phyloP scores from a whole-genome alignment of 2,797 vertebrate species.

The Macropus fuliginosus region DNA sequence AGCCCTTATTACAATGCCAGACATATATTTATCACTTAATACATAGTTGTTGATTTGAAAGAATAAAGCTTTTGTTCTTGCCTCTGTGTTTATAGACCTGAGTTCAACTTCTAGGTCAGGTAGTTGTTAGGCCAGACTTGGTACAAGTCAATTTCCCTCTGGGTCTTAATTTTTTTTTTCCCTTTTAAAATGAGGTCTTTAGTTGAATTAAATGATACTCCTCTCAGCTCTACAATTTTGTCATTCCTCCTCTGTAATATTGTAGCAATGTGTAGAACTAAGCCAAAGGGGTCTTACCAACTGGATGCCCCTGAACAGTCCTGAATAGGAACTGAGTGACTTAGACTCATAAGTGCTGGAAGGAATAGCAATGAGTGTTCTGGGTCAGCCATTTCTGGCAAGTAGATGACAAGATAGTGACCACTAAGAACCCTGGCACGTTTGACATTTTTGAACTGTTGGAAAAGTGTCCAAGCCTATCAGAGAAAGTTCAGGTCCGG shows the following conservation, averaged over 20 bases:
- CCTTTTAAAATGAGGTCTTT: not conserved
- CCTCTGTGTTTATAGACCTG: not conserved
- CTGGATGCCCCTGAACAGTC: not conserved
- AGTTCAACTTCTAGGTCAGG: not conserved
- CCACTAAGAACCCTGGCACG: not conserved
- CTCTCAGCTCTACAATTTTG: not conserved
- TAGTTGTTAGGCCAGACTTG: not conserved
- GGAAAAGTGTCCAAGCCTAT: not conserved
- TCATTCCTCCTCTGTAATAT: not conserved
- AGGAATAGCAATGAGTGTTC: not conserved
- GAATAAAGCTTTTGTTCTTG: not conserved
- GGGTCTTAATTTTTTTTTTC: not conserved
- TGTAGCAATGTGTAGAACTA: not conserved
- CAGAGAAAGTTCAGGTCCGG: not conserved
- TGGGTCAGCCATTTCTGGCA: not conserved
- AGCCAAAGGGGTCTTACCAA: not conserved
- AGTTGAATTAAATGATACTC: not conserved
- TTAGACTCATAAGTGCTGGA: not conserved
- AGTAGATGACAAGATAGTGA: not conserved
- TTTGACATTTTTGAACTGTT: not conserved
- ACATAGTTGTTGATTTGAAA: not conserved
- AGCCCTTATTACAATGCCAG: not conserved
- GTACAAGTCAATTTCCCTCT: not conserved
- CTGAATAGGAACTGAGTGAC: not conserved
- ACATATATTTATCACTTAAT: not conserved